Percentiles rank a stretch among this genome's conserved stretches.
Evolutionary conservation across 2,113 vertebrate species (phyloP).

Genomic region (Sander lucioperca): DNA sequence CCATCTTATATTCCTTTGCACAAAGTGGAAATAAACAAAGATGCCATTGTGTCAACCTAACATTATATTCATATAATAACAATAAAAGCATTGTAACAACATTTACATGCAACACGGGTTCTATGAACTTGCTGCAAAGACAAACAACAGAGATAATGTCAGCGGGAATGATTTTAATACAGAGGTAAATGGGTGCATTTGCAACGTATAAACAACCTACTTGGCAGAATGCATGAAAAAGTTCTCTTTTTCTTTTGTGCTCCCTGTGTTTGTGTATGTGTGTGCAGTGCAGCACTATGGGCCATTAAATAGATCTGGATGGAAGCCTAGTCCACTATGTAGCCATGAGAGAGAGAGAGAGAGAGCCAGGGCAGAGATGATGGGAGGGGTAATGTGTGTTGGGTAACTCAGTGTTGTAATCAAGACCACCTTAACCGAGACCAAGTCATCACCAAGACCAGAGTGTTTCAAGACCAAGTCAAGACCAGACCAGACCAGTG

Average conservation of each 20-base stretch:
- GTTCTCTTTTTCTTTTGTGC: slow-evolving; percentile 1
- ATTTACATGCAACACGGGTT: slow-evolving; percentile 32
- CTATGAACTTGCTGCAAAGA: slow-evolving; percentile 27
- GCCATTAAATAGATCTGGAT: slow-evolving; percentile 52
- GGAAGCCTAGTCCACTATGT: slow-evolving; percentile 31
- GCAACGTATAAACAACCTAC: slow-evolving; percentile 36
- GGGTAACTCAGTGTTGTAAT: not conserved
- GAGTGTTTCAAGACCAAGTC: no score
- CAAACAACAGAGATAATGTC: slow-evolving; percentile 33
- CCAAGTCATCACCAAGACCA: no score
- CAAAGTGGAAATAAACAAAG: slow-evolving; percentile 7
- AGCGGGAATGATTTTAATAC: slow-evolving; percentile 31
- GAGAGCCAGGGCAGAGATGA: not conserved
- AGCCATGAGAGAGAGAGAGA: slow-evolving; percentile 6
- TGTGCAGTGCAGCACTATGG: not conserved
- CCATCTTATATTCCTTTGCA: not conserved
- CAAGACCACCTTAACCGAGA: no score
- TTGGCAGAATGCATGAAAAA: slow-evolving; percentile 33
- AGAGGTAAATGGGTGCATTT: slow-evolving; percentile 51
- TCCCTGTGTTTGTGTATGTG: slow-evolving; percentile 10
- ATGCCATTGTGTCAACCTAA: slow-evolving; percentile 18
- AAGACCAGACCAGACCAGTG: no score
- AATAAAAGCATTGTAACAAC: slow-evolving; percentile 17
- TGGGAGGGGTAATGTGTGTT: slow-evolving; percentile 23
- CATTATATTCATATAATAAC: not conserved